Evolutionary conservation across 37 sponge, comb jelly and placozoan species (phyloP).

Genomic region (Beroe forskalii): DNA sequence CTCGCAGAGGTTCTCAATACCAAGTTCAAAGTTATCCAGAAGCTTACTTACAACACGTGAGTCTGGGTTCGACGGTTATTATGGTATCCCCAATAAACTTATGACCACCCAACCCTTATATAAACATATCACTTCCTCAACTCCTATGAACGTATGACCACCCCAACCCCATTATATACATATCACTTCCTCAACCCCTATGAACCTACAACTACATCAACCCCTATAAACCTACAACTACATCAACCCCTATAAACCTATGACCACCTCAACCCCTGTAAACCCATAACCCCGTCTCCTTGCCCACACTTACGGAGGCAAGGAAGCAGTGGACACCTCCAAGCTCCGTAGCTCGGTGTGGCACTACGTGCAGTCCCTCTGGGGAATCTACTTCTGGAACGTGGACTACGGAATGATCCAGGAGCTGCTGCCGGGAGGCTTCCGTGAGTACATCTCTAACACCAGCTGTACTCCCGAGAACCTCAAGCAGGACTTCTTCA

Average conservation of each 20-base stretch:
- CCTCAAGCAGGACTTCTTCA: slow-evolving; percentile 32
- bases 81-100: too few relatives aligned
- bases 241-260: too few relatives aligned
- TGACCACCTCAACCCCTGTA: too few relatives aligned
- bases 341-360: slow-evolving; percentile 26
- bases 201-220: too few relatives aligned
- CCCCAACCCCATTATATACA: too few relatives aligned
- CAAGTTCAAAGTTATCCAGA: slow-evolving; percentile 44
- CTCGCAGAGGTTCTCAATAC: slow-evolving; percentile 12
- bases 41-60: slow-evolving; percentile 54
- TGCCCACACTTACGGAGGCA: not conserved
- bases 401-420: slow-evolving; percentile 34
- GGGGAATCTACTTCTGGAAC: slow-evolving; percentile 39
- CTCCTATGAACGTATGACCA: too few relatives aligned
- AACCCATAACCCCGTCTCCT: too few relatives aligned
- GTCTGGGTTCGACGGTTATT: too few relatives aligned
- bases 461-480: slow-evolving; percentile 34
- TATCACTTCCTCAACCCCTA: too few relatives aligned
- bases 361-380: slow-evolving; percentile 30
- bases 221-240: too few relatives aligned
- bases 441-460: slow-evolving; percentile 29
- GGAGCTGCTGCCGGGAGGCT: slow-evolving; percentile 38
- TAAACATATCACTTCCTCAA: too few relatives aligned
- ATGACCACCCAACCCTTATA: too few relatives aligned
- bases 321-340: slow-evolving; percentile 25